A percentile compares a stretch with the other conserved stretches of the same genome.
These are phyloP conservation scores for Chinchilla lanigera DNA, from an alignment of 2,113 vertebrate species.

Conservation along the genomic window DNA sequence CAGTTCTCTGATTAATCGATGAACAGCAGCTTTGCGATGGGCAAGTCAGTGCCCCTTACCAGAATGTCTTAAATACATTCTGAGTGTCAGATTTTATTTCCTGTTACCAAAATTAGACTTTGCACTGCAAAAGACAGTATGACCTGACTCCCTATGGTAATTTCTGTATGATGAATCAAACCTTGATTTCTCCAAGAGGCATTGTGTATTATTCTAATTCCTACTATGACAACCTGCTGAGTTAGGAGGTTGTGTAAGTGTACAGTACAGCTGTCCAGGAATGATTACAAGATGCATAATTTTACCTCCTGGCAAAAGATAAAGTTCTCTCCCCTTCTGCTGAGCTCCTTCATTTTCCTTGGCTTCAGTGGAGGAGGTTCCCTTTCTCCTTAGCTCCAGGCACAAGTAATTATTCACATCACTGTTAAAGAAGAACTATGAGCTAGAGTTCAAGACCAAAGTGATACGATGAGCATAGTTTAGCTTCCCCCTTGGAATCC, in stretches of 20 bases:
- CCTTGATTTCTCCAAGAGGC: constrained; percentile 71
- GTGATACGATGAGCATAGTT: not conserved
- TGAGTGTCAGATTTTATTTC: constrained; percentile 73
- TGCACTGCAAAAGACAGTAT: constrained; percentile 17
- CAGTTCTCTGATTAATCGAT: constrained; percentile 64
- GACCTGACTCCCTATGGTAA: constrained; percentile 47
- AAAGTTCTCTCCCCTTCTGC: not conserved
- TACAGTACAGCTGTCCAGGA: constrained; percentile 69
- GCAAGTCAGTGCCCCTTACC: constrained; percentile 38
- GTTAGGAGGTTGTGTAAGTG: constrained; percentile 67
- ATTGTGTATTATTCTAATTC: constrained; percentile 72
- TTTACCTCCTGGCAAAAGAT: constrained; percentile 60
- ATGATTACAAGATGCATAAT: constrained; percentile 75
- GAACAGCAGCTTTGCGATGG: constrained; percentile 30
- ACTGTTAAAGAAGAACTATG: constrained; percentile 46
- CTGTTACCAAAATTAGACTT: constrained; percentile 7
- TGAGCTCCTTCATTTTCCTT: not conserved
- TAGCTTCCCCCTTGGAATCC: constrained; percentile 34
- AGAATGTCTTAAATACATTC: not conserved
- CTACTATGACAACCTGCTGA: constrained; percentile 70
- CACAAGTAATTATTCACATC: constrained; percentile 46
- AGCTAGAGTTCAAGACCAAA: constrained; percentile 24
- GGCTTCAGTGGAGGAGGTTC: not conserved
- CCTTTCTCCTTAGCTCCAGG: constrained; percentile 2
- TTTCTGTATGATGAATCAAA: constrained; percentile 65